Percentiles rank a stretch among this genome's conserved stretches.
These are phyloP conservation scores for Axinella damicornis DNA, from an alignment of 37 sponge, comb jelly and placozoan genomes.

Conservation along the genomic window DNA sequence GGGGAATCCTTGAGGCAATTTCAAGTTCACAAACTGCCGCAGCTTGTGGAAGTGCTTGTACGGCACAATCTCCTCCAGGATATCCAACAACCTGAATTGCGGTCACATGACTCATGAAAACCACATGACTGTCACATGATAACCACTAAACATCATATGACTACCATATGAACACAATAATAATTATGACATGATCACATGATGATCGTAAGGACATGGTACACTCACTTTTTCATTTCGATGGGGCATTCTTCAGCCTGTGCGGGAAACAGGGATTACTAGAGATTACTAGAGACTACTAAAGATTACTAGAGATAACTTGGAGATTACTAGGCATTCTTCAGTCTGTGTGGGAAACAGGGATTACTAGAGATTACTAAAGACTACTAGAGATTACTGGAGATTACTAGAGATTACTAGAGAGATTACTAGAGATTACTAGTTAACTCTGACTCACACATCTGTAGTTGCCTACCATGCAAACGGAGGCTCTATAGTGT, in stretches of 20 bases:
- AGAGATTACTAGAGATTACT: background rate
- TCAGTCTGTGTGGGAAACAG: too few relatives aligned
- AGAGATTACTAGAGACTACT: background rate
- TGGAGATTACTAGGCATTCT: too few relatives aligned
- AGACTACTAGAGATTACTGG: too few relatives aligned
- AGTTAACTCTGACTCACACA: background rate
- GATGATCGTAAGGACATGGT: background rate
- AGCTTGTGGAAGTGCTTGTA: conserved; percentile 95
- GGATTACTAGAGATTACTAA: background rate
- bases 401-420: too few relatives aligned
- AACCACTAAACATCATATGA: background rate
- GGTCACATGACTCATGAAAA: background rate
- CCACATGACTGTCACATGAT: background rate
- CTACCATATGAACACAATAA: background rate
- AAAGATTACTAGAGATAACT: background rate
- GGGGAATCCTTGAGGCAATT: conserved; percentile 94
- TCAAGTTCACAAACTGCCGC: conserved; percentile 81
- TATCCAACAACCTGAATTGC: conserved; percentile 75
- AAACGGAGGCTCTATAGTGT: conserved; percentile 78
- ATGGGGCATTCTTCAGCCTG: conserved; percentile 81
- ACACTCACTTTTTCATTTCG: conserved; percentile 74
- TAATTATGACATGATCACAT: background rate
- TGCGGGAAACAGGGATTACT: background rate
- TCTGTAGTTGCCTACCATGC: conserved; percentile 56
- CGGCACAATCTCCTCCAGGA: conserved; percentile 89